Evolutionary conservation across 2,797 vertebrate genomes (phyloP), one percentile per base, ranked within the genome.

Genomic region (Danio jaintianensis): DNA sequence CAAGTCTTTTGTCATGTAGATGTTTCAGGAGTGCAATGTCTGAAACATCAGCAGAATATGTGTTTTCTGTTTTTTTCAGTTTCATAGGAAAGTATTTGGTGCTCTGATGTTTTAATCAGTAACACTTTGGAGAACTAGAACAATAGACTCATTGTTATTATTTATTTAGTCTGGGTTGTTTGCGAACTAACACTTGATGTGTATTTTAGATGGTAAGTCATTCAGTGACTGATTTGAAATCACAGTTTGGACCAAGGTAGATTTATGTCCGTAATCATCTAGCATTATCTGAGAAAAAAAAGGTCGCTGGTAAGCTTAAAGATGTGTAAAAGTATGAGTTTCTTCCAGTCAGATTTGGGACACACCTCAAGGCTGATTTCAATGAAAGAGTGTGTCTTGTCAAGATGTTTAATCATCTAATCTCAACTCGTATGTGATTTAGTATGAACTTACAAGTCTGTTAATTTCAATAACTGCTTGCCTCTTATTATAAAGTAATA

Each of bases 51-150:
- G n/a, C 29, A 48, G 72, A 20, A 78, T 45, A 9, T 29, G 61
- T n/a, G 13, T 70, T 70, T 55, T n/a, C n/a, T n/a, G n/a, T n/a
- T 74, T 53, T 63, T 61, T 59, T 78, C 55, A 61, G 76, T 82
- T 77, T 71, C 59, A 63, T 77, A 64, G 42, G 68, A 80, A 76
- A 61, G 66, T 52, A 66, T 55, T 78, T 36, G 55, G 45, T 48
- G 63, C 63, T 76, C 79, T 84, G 83, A 78, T 84, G 83, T 84
- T 84, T 84, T 84, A 82, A 69, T 84, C 83, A 78, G 83, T 64
- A 62, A 77, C 62, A 73, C 50, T 66, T 59, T 56, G 64, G 68
- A 77, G 45, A 69, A 16, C 48, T 47, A 59, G 20, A 69, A 69
- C 45, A 53, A 52, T 42, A 52, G 43, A 70, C 42, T 61, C 16